Conservation (phyloP, 2,797 vertebrate genomes). For the Alfaro cultratus region DNA sequence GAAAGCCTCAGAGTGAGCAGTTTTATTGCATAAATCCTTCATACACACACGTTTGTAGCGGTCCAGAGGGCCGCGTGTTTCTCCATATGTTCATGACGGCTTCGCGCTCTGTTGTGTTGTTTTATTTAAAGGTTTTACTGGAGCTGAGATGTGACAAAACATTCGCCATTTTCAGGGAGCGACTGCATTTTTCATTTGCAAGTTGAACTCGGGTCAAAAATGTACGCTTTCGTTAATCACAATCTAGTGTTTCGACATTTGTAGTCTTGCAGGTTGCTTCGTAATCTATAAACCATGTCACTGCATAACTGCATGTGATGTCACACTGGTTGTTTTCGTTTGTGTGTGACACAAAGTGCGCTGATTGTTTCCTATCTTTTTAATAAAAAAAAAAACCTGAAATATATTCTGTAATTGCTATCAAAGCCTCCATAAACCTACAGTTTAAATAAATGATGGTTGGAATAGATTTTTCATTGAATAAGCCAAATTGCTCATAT, state of each 20-base stretch:
- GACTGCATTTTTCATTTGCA: not conserved
- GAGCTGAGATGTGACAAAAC: slow-evolving; percentile 3
- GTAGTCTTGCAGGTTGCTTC: not conserved
- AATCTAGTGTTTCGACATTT: not conserved
- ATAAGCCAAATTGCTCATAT: not conserved
- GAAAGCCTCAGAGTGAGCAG: slow-evolving; percentile 13
- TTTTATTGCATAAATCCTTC: slow-evolving; percentile 40
- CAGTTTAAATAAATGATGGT: not conserved
- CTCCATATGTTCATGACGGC: not conserved
- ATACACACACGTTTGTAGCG: not conserved
- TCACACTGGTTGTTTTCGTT: not conserved
- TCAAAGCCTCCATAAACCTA: not conserved
- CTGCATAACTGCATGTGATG: not conserved
- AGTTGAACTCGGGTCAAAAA: not conserved
- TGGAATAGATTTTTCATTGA: not conserved
- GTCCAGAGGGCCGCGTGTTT: slow-evolving; percentile 4
- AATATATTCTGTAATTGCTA: not conserved
- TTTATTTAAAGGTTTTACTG: slow-evolving; percentile 15
- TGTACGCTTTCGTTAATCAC: not conserved
- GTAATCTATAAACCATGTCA: not conserved
- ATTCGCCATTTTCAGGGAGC: not conserved
- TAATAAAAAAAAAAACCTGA: not conserved
- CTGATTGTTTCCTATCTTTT: not conserved
- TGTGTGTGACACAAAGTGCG: not conserved
- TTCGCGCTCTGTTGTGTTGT: not conserved